Evolutionary conservation across 1,140 invertebrate genomes (phyloP).

Genomic region (Holotrichia oblita): DNA sequence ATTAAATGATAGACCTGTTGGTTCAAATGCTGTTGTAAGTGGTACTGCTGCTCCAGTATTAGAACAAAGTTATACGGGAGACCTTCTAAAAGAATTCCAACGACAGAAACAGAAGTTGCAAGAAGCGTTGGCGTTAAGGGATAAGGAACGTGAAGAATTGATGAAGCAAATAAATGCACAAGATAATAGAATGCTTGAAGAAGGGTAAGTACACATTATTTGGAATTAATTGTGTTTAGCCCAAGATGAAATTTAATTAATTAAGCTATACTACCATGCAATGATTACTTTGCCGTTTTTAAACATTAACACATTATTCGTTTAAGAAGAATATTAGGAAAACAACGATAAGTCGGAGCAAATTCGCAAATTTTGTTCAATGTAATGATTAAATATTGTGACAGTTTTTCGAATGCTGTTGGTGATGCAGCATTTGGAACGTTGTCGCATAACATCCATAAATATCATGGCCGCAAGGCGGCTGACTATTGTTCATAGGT

Average conservation of each 20-base stretch:
- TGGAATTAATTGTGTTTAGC: not conserved
- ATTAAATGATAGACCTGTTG: conserved; percentile 65
- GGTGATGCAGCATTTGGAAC: too few species aligned
- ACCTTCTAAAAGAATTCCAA: conserved; percentile 77
- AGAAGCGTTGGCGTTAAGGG: conserved; percentile 71
- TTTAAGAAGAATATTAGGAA: too few species aligned
- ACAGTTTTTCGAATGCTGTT: too few species aligned
- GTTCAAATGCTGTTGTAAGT: conserved; percentile 50
- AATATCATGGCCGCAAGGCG: too few species aligned
- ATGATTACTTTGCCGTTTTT: not conserved
- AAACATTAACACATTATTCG: too few species aligned
- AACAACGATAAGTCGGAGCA: too few species aligned
- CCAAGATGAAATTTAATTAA: not conserved
- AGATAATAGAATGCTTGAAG: conserved; percentile 56
- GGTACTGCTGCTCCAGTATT: conserved; percentile 50
- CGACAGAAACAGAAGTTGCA: conserved; percentile 75
- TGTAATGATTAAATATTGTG: too few species aligned
- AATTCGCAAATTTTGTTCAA: too few species aligned
- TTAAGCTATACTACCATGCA: not conserved
- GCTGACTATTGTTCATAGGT: too few species aligned
- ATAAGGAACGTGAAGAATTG: conserved; percentile 67
- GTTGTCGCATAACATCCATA: too few species aligned
- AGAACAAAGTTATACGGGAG: conserved; percentile 72
- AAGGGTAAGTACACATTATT: conserved; percentile 50
- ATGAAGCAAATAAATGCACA: conserved; percentile 64